Base-by-base conservation (phyloP, 2,888 invertebrate genomes). In the Ceriagrion tenellum region DNA sequence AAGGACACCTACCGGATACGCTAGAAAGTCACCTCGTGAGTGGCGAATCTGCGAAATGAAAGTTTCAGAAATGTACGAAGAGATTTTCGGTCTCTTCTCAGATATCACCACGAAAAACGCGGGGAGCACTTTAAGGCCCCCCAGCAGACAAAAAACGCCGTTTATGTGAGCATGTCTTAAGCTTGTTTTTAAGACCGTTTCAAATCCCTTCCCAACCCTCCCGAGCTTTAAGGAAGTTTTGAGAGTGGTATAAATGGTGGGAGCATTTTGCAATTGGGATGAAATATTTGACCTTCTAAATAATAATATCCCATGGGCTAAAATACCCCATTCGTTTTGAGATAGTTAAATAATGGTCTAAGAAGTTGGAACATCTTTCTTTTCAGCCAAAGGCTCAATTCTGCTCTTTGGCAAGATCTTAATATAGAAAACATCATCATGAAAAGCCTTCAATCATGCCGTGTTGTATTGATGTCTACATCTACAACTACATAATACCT, bases 21-120 rank as follows among this genome's bases (percentile, higher is more conserved):
- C 91, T 63, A 35, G 91, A 63, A 91, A 91, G 91, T 91, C 91
- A 91, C 63, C 91, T 91, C 91, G 40, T 40, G 63, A 74, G 74
- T 93, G 69, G 93, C 47, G 74, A 93, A 74, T 69, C 93, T 47
- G 55, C 93, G 93, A n/a, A 93, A 93, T 93, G 93, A 93, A 93
- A 93, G 69, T 74, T 74, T 93, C 93, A 55, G 69, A 47, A 93
- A 93, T 93, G 63, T 74, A 93, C 69, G 74, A 47, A n/a, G 40
- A 35, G 69, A 47, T 69, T 10, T 26, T 16, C 59, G 26, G 35
- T 47, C 35, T 59, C 59, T 63, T 90, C 8, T 18, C 30, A 55
- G 90, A 56, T 56, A 30, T 56, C 56, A 26, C 69, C n/a, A 6
- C 26, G 69, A n/a, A 69, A 69, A 69, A 47, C 26, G 23, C 69